Evolutionary conservation across 2,113 vertebrate species (phyloP).

Genomic region (Nipponia nippon): DNA sequence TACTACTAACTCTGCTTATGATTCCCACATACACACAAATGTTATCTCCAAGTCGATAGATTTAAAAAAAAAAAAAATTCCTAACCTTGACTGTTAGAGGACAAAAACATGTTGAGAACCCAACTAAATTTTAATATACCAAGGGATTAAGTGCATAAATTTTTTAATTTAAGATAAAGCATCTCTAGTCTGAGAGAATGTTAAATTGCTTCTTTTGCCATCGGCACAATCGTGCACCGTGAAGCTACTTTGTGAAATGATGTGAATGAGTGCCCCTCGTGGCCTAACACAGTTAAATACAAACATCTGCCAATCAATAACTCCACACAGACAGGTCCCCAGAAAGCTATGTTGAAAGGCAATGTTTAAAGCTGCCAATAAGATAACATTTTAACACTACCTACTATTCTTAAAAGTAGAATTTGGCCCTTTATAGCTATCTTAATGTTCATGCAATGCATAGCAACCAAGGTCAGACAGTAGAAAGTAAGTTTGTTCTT

Average conservation of each 20-base stretch:
- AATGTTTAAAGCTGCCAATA: not conserved
- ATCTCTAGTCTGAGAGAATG: not conserved
- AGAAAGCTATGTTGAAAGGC: not conserved
- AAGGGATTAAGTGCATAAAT: slow-evolving; percentile 35
- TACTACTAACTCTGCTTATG: not conserved
- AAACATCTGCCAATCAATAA: not conserved
- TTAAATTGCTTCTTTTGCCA: slow-evolving; percentile 58
- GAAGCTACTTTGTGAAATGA: slow-evolving; percentile 25
- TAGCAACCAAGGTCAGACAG: not conserved
- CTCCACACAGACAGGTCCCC: not conserved
- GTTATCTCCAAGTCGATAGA: not conserved
- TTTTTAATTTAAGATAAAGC: slow-evolving; percentile 47
- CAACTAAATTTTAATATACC: not conserved
- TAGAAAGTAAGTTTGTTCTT: not conserved
- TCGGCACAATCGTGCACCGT: not conserved
- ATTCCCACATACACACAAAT: not conserved
- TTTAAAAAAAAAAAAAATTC: not conserved
- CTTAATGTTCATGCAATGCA: not conserved
- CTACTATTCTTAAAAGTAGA: not conserved
- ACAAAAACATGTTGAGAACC: not conserved
- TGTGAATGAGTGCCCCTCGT: not conserved
- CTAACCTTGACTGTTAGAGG: slow-evolving; percentile 29
- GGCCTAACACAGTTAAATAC: not conserved
- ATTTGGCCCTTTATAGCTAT: not conserved
- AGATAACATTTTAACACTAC: not conserved